Evolutionary conservation across 64 coral and sea anemone species (phyloP).

Genomic region (Acropora yongei): DNA sequence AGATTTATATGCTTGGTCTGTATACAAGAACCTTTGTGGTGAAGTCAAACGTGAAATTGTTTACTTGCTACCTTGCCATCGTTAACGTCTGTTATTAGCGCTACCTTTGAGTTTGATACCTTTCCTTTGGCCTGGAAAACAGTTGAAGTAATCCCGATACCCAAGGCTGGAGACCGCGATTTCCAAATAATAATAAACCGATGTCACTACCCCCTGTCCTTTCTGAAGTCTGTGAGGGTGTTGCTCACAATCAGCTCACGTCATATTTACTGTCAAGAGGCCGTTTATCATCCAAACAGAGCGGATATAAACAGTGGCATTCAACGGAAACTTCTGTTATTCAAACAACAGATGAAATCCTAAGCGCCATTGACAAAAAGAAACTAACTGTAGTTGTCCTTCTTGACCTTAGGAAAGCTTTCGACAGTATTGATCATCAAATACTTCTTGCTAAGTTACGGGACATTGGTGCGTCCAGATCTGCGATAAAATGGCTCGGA

Average conservation of each 20-base stretch:
- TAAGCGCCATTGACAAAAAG: slow-evolving; percentile 31
- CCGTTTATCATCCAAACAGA: slow-evolving; percentile 12
- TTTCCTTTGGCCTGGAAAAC: slow-evolving; percentile 43
- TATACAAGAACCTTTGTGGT: slow-evolving; percentile 20
- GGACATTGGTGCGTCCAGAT: slow-evolving; percentile 6
- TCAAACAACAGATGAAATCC: slow-evolving; percentile 29
- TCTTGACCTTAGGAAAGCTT: slow-evolving; percentile 25
- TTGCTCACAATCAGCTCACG: slow-evolving; percentile 9
- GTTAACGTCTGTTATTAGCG: slow-evolving; percentile 50
- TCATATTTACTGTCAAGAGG: background rate
- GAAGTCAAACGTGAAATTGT: slow-evolving; percentile 47
- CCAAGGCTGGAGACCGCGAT: slow-evolving; percentile 15
- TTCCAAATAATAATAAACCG: slow-evolving; percentile 43
- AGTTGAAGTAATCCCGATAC: slow-evolving; percentile 35
- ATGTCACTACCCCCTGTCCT: slow-evolving; percentile 33
- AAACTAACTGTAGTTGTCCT: slow-evolving; percentile 36
- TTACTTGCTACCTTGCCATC: slow-evolving; percentile 25
- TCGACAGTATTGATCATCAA: slow-evolving; percentile 29
- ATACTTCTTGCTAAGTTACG: slow-evolving; percentile 21
- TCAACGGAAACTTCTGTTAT: slow-evolving; percentile 47
- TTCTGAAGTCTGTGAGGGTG: slow-evolving; percentile 16
- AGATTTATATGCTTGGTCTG: slow-evolving; percentile 23
- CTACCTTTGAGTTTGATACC: slow-evolving; percentile 2
- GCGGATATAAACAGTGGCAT: slow-evolving; percentile 20
- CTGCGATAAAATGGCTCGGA: slow-evolving; percentile 36